Base-by-base conservation (phyloP, 2,797 vertebrate genomes). In the Scleropages formosus region DNA sequence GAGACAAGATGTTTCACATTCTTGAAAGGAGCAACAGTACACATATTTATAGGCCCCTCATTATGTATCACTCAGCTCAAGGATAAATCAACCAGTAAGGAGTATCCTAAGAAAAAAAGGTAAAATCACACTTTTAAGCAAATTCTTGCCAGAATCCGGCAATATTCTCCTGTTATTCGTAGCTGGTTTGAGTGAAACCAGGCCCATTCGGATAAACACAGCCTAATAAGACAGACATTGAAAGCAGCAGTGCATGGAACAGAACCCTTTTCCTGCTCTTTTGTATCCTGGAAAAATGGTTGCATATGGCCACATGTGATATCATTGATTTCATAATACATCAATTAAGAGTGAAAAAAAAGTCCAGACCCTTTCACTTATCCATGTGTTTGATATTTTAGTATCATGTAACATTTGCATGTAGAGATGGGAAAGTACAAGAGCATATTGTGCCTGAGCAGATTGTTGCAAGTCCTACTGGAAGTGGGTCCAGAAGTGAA, bases 201-300 rank as follows among this genome's bases (percentile, higher is more conserved):
- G 91, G 89, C 84, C 58, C 85, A 80, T 82, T 83, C 82, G 83
- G 88, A 89, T 92, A 93, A 93, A 93, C 89, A 89, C 87, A 81
- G 86, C 79, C 86, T 92, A 93, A 93, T 91, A 93, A 87, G 89
- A 90, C 84, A 78, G 84, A 85, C 91, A 92, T 90, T 91, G 89
- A 89, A 93, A 91, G 87, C 91, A 92, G 90, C 83, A 89, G 84
- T 84, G 83, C 71, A 79, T 79, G 83, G 76, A 81, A 77, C 77
- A 82, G 83, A 90, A 90, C 82, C 78, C 78, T 82, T 90, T 90
- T 84, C 85, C 72, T 74, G 53, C 46, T 63, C 60, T 72, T 18
- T 53, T 44, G 71, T 77, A 80, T 81, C 75, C 13, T 60, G 80
- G 85, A 84, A 90, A 91, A 90, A 89, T 85, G 85, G 83, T 89